Conservation (phyloP, 2,888 invertebrate species). For the Cyrtodaria siliqua region DNA sequence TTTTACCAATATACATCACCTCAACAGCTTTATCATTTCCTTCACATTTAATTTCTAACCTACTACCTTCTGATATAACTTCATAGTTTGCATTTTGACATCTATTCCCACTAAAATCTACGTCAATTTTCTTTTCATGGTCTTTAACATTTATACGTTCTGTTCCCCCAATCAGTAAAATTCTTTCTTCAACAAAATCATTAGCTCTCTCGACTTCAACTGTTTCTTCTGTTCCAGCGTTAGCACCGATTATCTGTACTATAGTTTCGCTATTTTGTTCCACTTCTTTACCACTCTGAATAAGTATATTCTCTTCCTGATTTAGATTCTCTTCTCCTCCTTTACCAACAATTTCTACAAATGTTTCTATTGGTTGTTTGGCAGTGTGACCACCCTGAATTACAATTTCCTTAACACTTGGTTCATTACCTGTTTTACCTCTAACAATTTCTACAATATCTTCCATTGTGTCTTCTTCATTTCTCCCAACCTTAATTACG, state of each 20-base stretch:
- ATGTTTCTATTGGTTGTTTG: too few species aligned
- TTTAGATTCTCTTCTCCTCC: neutral
- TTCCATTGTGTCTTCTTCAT: neutral
- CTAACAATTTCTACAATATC: neutral
- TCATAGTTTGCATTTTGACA: conserved; percentile 3
- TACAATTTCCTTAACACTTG: conserved; percentile 12
- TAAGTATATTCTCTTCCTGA: conserved; percentile 6
- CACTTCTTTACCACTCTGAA: neutral
- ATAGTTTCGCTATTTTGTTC: neutral
- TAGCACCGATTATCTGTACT: neutral
- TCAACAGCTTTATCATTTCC: neutral
- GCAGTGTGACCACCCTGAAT: neutral
- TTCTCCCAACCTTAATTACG: neutral
- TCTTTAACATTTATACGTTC: neutral
- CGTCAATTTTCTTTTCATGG: neutral
- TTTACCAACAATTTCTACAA: conserved; percentile 2
- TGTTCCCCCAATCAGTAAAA: conserved; percentile 4
- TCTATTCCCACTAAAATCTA: neutral
- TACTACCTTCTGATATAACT: neutral
- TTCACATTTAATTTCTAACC: conserved; percentile 5
- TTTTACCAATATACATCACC: conserved; percentile 32
- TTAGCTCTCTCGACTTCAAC: too few species aligned
- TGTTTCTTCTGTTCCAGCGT: neutral
- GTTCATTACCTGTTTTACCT: neutral
- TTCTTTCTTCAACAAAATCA: conserved; percentile 14